phyloP scores from a whole-genome alignment of 1,140 invertebrate genomes.

The Phocides pigmalion region DNA sequence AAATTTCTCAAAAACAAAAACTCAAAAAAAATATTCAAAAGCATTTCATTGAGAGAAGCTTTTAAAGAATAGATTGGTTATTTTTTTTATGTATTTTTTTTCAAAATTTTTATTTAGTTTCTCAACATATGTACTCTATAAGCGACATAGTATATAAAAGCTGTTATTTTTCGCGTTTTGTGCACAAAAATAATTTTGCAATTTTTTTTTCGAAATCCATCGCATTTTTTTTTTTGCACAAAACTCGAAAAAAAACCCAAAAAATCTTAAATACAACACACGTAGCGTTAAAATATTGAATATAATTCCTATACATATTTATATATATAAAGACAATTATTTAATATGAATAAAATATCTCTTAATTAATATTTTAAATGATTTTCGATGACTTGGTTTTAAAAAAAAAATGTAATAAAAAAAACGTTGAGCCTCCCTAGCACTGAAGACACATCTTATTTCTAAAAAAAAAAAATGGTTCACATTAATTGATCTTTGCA shows the following conservation, averaged over 20 bases:
- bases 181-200: constrained; percentile 13
- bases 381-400: constrained; percentile 17
- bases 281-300: constrained; percentile 26
- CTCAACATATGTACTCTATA: constrained; percentile 28
- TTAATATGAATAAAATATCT: constrained; percentile 18
- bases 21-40: constrained; percentile 54
- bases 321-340: constrained; percentile 7
- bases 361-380: constrained; percentile 3
- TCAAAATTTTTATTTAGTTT: constrained; percentile 18
- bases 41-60: constrained; percentile 58
- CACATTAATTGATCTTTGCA: no score
- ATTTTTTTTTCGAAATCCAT: no score
- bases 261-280: constrained; percentile 19
- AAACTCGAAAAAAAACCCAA: constrained; percentile 2
- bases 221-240: constrained; percentile 1
- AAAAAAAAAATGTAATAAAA: neutral
- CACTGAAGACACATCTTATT: neutral
- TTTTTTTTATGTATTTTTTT: constrained; percentile 28
- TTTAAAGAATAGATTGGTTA: constrained; percentile 42
- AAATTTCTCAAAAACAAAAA: constrained; percentile 43
- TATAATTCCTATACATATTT: constrained; percentile 22
- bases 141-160: constrained; percentile 26
- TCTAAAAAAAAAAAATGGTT: neutral
- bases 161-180: constrained; percentile 11
- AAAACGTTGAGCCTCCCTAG: neutral